Base-by-base conservation (phyloP, 1,140 invertebrate species). In the Teleogryllus occipitalis region DNA sequence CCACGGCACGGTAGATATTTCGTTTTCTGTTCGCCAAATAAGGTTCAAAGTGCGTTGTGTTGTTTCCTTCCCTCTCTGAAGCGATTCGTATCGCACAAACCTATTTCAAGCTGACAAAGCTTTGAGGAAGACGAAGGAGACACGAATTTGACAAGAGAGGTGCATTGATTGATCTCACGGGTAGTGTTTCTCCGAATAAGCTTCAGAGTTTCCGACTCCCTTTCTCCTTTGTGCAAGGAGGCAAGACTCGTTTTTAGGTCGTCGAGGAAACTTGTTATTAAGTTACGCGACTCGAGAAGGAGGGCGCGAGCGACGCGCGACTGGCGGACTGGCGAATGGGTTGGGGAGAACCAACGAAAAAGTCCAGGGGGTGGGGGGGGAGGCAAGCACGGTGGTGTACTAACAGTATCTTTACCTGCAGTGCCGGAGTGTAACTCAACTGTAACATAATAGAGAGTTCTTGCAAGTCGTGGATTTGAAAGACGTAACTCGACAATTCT, bases 51-150 rank as follows among this genome's bases (percentile, higher is more conserved):
- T 65, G 54, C 54, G 54, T 65, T 65, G 54, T 65, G 10, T 65
- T 65, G 54, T 65, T 65, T 65, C 54, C 18, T 65, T 65, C 18
- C 2, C 54, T 65, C 18, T 65, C 27, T 10, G 54, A 14, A 65
- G 10, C 10, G 54, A 65, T 65, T 65, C 54, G 10, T 18, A 65
- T 65, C 54, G 10, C 54, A 18, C 0, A 65, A 65, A 65, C 54
- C 54, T 18, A 65, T 65, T 65, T 65, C 54, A 65, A 65, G 54
- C 54, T 65, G 54, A 65, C 54, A 65, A 65, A 65, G 54, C 54
- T 65, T 65, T 65, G 54, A 65, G 18, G 54, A 65, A 10, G 54
- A 65, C 54, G 54, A 7, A 65, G 54, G 54, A 65, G 54, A 65
- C 54, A 65, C 54, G 54, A 65, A 65, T 65, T 65, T 65, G 54